Percentiles rank a stretch among this genome's conserved stretches.
Conservation (phyloP, 2,888 invertebrate species). For the Drosophila greeni region DNA sequence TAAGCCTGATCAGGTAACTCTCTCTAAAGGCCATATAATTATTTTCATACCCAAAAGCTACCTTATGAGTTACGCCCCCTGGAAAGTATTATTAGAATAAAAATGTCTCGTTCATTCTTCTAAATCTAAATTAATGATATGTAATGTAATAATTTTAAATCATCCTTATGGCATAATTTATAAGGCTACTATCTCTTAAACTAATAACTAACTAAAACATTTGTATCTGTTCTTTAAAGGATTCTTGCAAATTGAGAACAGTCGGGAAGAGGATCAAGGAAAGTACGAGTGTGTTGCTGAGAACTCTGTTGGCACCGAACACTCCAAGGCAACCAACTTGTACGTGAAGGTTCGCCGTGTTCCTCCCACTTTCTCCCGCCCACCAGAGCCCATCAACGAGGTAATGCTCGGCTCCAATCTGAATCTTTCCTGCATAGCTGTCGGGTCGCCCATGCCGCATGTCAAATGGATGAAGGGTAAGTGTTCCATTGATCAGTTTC, state of each 20-base stretch:
- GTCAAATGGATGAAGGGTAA: slow-evolving; percentile 94
- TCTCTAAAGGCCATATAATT: not conserved
- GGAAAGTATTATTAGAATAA: not conserved
- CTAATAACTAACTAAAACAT: not conserved
- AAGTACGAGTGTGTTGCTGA: slow-evolving; percentile 98
- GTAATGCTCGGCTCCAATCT: slow-evolving; percentile 94
- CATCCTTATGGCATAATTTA: no score
- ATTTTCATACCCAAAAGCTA: not conserved
- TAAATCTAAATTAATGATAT: not conserved
- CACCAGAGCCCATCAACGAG: slow-evolving; percentile 90
- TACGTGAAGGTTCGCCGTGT: slow-evolving; percentile 98
- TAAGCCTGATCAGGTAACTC: not conserved
- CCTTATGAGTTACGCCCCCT: not conserved
- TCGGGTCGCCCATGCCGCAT: slow-evolving; percentile 98
- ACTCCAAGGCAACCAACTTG: slow-evolving; percentile 91
- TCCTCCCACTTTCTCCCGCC: slow-evolving; percentile 96
- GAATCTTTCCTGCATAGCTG: slow-evolving; percentile 97
- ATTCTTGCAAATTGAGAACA: slow-evolving; percentile 90
- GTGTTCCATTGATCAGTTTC: not conserved
- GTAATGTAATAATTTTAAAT: not conserved
- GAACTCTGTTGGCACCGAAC: slow-evolving; percentile 94
- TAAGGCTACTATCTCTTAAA: not conserved
- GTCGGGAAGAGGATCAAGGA: slow-evolving; percentile 94
- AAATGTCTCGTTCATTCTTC: no score
- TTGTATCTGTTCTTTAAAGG: slow-evolving; percentile 58